These are phyloP conservation scores for Sinocyclocheilus anshuiensis DNA, from an alignment of 2,113 vertebrate species.

Conservation along the genomic window DNA sequence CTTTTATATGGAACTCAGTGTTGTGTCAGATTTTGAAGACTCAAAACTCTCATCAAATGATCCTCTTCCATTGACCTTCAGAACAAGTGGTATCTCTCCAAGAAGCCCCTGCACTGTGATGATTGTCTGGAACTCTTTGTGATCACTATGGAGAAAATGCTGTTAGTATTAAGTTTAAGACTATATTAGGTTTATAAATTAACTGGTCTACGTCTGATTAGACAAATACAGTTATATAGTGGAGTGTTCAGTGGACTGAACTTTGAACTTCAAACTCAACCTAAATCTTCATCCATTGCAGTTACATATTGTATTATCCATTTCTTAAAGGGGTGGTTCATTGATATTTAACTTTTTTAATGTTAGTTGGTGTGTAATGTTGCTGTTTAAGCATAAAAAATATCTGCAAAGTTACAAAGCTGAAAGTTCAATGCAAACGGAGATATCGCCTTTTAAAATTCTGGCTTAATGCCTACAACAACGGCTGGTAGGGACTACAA, in stretches of 20 bases:
- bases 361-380: too few species aligned
- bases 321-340: too few species aligned
- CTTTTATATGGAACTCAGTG: conserved; percentile 1
- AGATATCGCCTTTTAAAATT: too few species aligned
- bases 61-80: conserved; percentile 80
- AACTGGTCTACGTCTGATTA: background rate
- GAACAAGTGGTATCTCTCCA: conserved; percentile 73
- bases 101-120: conserved; percentile 79
- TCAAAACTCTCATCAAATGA: conserved; percentile 70
- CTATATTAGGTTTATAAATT: background rate
- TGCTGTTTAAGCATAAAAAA: too few species aligned
- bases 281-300: background rate
- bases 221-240: background rate
- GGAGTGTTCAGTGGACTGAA: background rate
- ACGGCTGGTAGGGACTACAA: too few species aligned
- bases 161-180: background rate
- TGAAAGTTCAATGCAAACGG: too few species aligned
- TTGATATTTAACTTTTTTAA: too few species aligned
- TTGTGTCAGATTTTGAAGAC: background rate
- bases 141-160: conserved; percentile 69
- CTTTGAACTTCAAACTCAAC: background rate
- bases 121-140: conserved; percentile 65
- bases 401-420: too few species aligned
- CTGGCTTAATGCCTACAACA: too few species aligned
- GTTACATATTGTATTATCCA: background rate